Evolutionary conservation across 1,140 invertebrate species (phyloP).

Genomic region (Procambarus clarkii): DNA sequence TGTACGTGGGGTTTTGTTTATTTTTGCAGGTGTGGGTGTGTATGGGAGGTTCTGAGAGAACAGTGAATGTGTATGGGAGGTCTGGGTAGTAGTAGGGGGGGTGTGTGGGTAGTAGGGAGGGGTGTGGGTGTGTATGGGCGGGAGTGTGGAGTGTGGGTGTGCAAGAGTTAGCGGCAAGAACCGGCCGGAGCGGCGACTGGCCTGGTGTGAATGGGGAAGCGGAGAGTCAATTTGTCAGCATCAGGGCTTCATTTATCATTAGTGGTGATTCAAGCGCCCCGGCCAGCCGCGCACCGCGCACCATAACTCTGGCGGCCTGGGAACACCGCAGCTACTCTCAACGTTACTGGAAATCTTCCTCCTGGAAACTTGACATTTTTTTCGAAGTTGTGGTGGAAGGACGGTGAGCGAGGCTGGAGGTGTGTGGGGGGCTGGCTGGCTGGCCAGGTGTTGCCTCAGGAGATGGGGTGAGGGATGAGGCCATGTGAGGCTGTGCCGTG

Average conservation of each 20-base stretch:
- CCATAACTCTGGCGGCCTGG: neutral
- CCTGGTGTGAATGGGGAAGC: constrained; percentile 46
- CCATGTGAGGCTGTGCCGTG: neutral
- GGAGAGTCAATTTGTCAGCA: constrained; percentile 59
- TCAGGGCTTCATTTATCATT: constrained; percentile 65
- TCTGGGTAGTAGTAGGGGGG: neutral
- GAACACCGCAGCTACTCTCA: neutral
- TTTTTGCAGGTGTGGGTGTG: no score
- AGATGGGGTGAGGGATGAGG: neutral
- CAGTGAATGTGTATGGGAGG: neutral
- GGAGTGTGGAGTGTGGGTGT: neutral
- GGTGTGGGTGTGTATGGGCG: neutral
- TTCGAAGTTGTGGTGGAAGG: constrained; percentile 30
- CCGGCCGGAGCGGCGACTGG: constrained; percentile 23
- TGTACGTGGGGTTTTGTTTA: no score
- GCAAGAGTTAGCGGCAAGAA: neutral
- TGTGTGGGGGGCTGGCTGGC: no score
- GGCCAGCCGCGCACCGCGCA: constrained; percentile 16
- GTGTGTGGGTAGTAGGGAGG: neutral
- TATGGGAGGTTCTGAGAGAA: neutral
- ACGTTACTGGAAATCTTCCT: neutral
- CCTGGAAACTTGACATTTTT: constrained; percentile 15
- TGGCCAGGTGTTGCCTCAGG: neutral
- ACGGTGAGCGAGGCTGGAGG: constrained; percentile 16
- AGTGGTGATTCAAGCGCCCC: constrained; percentile 50